Conservation (phyloP, 2,888 invertebrate species). For the Lutraria lutraria region DNA sequence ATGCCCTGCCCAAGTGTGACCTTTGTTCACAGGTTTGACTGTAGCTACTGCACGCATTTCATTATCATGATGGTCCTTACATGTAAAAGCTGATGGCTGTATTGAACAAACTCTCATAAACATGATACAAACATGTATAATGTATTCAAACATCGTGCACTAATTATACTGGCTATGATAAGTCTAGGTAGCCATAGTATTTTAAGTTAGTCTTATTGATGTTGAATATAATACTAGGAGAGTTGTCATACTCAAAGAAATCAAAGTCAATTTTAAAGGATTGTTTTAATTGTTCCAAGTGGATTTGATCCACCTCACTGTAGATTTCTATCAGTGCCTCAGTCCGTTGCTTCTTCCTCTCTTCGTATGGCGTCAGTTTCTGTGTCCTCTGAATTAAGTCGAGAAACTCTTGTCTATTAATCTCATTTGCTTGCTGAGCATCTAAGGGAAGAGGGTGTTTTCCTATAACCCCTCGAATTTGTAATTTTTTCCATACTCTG, state of each 20-base stretch:
- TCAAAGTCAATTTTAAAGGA: constrained; percentile 59
- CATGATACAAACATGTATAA: too few species aligned
- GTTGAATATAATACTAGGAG: constrained; percentile 29
- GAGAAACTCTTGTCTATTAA: constrained; percentile 55
- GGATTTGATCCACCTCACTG: constrained; percentile 36
- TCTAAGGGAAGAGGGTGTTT: constrained; percentile 58
- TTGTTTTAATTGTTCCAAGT: constrained; percentile 36
- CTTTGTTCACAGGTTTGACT: too few species aligned
- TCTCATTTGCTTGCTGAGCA: constrained; percentile 44
- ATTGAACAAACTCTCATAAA: too few species aligned
- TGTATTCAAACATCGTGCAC: too few species aligned
- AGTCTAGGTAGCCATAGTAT: constrained; percentile 45
- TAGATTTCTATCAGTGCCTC: constrained; percentile 64
- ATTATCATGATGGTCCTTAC: too few species aligned
- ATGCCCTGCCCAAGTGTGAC: too few species aligned
- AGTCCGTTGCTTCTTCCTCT: constrained; percentile 52
- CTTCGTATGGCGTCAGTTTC: constrained; percentile 37
- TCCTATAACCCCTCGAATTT: constrained; percentile 67
- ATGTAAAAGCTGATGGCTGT: too few species aligned
- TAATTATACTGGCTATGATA: not conserved
- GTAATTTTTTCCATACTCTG: constrained; percentile 67
- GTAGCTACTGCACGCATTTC: too few species aligned
- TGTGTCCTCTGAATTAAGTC: constrained; percentile 51
- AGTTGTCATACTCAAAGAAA: constrained; percentile 62
- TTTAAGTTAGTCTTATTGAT: constrained; percentile 17